Evolutionary conservation across 2,888 invertebrate genomes (phyloP).

Genomic region (Drosophila testacea): DNA sequence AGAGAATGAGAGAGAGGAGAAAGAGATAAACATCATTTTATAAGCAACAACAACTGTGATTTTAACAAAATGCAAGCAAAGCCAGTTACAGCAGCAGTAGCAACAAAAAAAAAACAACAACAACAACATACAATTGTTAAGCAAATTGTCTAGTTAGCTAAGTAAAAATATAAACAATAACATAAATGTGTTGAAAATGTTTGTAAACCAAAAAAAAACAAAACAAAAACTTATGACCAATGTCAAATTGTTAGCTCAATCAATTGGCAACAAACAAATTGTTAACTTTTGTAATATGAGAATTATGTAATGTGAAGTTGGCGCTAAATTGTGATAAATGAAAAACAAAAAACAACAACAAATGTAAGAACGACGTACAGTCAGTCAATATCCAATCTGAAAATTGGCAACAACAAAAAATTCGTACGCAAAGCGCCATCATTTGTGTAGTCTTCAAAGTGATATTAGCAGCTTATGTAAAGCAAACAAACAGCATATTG

Average conservation of each 20-base stretch:
- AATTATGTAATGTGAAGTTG: slow-evolving; percentile 54
- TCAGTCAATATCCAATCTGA: slow-evolving; percentile 3
- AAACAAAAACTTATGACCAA: slow-evolving; percentile 57
- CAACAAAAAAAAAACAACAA: slow-evolving; percentile 43
- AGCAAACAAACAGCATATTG: slow-evolving; percentile 36
- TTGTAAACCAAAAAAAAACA: slow-evolving; percentile 47
- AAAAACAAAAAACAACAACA: slow-evolving; percentile 50
- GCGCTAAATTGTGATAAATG: slow-evolving; percentile 74
- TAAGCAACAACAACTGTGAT: slow-evolving; percentile 81
- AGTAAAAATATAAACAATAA: slow-evolving; percentile 46
- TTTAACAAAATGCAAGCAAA: slow-evolving; percentile 59
- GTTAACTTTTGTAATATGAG: slow-evolving; percentile 78
- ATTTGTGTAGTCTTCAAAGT: slow-evolving; percentile 77
- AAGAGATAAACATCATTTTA: slow-evolving; percentile 70
- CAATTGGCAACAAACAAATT: slow-evolving; percentile 60
- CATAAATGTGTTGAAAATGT: slow-evolving; percentile 52
- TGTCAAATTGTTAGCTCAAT: slow-evolving; percentile 73
- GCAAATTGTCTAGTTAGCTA: slow-evolving; percentile 80
- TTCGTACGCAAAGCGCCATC: slow-evolving; percentile 59
- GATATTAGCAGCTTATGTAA: slow-evolving; percentile 70
- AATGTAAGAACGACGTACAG: slow-evolving; percentile 44
- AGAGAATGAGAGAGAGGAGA: slow-evolving; percentile 13
- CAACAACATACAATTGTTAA: slow-evolving; percentile 67
- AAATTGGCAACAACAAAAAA: slow-evolving; percentile 6
- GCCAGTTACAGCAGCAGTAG: slow-evolving; percentile 56